Conservation (phyloP, 2,797 vertebrate species). For the Pterois miles region DNA sequence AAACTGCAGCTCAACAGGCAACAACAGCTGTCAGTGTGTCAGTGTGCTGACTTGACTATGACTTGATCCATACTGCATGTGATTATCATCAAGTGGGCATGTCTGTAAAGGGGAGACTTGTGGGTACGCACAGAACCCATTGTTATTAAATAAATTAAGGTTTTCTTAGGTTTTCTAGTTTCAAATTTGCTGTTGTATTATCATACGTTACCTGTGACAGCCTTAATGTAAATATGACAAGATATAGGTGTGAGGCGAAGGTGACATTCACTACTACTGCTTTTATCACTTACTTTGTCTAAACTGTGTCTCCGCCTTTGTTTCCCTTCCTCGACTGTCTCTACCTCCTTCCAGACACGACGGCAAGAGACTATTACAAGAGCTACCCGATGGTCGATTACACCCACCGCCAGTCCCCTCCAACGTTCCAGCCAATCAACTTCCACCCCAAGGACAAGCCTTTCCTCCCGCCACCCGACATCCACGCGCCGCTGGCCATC, state of each 20-base stretch:
- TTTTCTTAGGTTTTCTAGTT: too few relatives aligned
- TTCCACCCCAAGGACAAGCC: constrained; percentile 86
- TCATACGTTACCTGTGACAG: too few relatives aligned
- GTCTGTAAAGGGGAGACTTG: too few relatives aligned
- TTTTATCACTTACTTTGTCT: neutral
- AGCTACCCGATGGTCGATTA: constrained; percentile 86
- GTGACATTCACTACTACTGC: neutral
- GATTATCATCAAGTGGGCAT: too few relatives aligned
- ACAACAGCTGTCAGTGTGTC: too few relatives aligned
- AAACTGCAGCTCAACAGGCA: too few relatives aligned
- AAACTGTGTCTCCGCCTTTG: constrained; percentile 12
- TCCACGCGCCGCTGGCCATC: constrained; percentile 84
- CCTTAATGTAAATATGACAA: neutral
- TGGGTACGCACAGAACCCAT: too few relatives aligned
- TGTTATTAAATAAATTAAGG: too few relatives aligned
- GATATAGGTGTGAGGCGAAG: neutral
- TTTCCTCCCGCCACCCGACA: constrained; percentile 84
- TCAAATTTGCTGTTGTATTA: too few relatives aligned
- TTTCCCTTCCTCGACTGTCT: constrained; percentile 2
- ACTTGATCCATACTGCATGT: too few relatives aligned
- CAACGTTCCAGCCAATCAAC: constrained; percentile 85
- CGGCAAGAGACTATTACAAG: constrained; percentile 89
- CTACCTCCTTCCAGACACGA: constrained; percentile 78
- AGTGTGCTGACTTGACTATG: too few relatives aligned
- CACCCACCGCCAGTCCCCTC: constrained; percentile 78